Evolutionary conservation across 2,113 vertebrate genomes (phyloP).

Genomic region (Cheilinus undulatus): DNA sequence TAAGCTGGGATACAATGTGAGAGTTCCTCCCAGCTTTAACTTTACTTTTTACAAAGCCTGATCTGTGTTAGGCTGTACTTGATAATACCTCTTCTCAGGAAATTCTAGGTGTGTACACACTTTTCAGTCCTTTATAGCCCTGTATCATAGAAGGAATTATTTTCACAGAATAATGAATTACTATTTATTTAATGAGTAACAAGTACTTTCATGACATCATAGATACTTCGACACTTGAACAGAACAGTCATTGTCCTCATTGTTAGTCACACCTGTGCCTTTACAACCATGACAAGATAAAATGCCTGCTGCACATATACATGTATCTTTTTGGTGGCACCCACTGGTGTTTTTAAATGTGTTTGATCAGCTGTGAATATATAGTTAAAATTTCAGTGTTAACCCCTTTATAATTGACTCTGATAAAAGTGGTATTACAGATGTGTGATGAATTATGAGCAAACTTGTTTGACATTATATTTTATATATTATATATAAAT

Average conservation of each 20-base stretch:
- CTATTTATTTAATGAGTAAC: background rate
- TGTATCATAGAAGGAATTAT: too few species aligned
- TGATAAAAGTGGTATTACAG: background rate
- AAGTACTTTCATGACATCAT: background rate
- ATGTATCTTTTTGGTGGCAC: too few species aligned
- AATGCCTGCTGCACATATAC: background rate
- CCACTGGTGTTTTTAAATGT: too few species aligned
- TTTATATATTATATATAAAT: background rate
- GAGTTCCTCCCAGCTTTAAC: too few species aligned
- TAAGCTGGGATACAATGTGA: too few species aligned
- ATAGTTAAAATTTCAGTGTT: background rate
- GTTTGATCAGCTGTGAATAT: background rate
- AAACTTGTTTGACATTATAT: background rate
- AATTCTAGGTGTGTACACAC: background rate
- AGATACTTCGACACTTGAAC: background rate
- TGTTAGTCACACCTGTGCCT: conserved; percentile 1
- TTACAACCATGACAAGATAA: background rate
- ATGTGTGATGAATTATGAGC: background rate
- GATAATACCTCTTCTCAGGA: background rate
- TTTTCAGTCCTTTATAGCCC: too few species aligned
- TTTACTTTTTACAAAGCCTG: too few species aligned
- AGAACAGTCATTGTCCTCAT: background rate
- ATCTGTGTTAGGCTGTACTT: too few species aligned
- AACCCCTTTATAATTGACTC: background rate
- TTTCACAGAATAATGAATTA: too few species aligned